Percentiles rank a stretch among this genome's conserved stretches.
Conservation (phyloP, 2,888 invertebrate genomes). For the Volucella inanis region DNA sequence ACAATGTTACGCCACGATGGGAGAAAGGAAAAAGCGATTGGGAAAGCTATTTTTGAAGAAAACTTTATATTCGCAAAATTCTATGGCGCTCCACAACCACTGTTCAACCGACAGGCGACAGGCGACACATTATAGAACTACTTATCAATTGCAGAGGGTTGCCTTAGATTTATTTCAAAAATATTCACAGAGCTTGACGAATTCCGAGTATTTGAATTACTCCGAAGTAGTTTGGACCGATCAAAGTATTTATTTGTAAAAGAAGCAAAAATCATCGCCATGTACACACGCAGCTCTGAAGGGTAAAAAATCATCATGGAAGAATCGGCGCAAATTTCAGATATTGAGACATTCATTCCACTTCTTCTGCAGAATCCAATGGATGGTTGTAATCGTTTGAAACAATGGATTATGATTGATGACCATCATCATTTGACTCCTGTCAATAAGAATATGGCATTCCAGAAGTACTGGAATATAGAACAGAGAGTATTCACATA, state of each 20-base stretch:
- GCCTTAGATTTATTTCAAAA: conserved; percentile 96
- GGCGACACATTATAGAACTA: conserved; percentile 90
- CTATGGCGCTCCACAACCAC: conserved; percentile 95
- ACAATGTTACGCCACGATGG: conserved; percentile 95
- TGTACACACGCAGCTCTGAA: conserved; percentile 99
- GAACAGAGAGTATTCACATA: conserved; percentile 99
- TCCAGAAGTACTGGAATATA: conserved; percentile 99
- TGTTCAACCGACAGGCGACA: no score
- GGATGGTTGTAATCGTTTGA: conserved; percentile 96
- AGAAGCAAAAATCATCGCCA: conserved; percentile 99
- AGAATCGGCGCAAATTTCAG: conserved; percentile 98
- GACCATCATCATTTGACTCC: conserved; percentile 99
- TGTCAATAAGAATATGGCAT: conserved; percentile 99
- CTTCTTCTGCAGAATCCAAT: conserved; percentile 98
- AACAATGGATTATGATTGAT: conserved; percentile 99
- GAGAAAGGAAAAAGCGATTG: conserved; percentile 84
- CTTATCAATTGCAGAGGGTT: conserved; percentile 94
- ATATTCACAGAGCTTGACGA: conserved; percentile 99
- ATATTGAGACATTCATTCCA: conserved; percentile 99
- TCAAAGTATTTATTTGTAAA: conserved; percentile 98
- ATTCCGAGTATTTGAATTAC: conserved; percentile 97
- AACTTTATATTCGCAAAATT: conserved; percentile 97
- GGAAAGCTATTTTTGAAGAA: conserved; percentile 85
- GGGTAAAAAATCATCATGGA: conserved; percentile 98
- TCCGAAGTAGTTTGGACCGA: conserved; percentile 96